Conservation (phyloP, 2,888 invertebrate species). For the Sphaerophoria rueppellii region DNA sequence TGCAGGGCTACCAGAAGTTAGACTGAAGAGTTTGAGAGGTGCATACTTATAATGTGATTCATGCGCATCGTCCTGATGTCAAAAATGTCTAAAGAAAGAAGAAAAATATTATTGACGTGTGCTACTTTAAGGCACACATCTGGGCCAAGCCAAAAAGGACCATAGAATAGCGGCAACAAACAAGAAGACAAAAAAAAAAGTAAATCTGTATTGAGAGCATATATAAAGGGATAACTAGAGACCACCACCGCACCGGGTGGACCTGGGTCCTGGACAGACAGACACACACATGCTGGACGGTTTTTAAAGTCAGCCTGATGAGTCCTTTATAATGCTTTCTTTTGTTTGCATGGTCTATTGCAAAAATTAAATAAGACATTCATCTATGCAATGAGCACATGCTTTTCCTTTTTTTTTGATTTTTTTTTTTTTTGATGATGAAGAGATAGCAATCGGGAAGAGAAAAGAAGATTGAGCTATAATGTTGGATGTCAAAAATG, state of each 20-base stretch:
- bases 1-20: conserved; percentile 58
- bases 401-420: not conserved
- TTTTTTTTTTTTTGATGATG: no score
- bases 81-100: not conserved
- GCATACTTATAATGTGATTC: conserved; percentile 70
- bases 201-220: conserved; percentile 37
- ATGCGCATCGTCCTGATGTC: conserved; percentile 64
- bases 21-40: not conserved
- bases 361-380: conserved; percentile 63
- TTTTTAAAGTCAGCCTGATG: conserved; percentile 40
- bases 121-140: conserved; percentile 65
- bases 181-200: conserved; percentile 21
- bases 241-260: conserved; percentile 65
- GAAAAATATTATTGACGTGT: conserved; percentile 68
- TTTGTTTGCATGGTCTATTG: conserved; percentile 34
- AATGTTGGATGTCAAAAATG: conserved; percentile 65
- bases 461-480: conserved; percentile 33
- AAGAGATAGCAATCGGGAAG: not conserved
- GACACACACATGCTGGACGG: conserved; percentile 61
- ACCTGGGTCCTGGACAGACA: not conserved
- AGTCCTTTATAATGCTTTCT: conserved; percentile 13
- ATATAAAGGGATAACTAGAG: conserved; percentile 59
- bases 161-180: not conserved
- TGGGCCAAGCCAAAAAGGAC: conserved; percentile 22
- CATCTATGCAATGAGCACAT: conserved; percentile 25